Evolutionary conservation across 1,140 invertebrate species (phyloP), one percentile per base, ranked within the genome.

Genomic region (Drosophila lowei): DNA sequence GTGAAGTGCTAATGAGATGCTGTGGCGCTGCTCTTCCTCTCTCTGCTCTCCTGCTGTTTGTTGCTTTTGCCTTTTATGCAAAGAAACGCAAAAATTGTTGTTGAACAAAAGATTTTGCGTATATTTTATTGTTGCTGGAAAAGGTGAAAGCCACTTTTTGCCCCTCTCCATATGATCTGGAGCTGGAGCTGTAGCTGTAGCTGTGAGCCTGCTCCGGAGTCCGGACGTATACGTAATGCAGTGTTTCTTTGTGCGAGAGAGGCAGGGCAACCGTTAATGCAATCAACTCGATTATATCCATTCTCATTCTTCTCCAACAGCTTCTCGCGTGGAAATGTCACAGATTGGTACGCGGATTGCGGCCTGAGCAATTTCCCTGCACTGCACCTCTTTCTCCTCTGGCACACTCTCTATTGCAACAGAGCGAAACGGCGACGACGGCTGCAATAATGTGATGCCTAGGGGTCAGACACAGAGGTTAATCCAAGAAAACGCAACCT

Each of bases 31-130:
- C 64, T 73, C 73, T 70, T 63, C 67, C 68, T 80, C 62, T 63
- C 34, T 13, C 34, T 38, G 72, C 42, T 30, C 30, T 15, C 38
- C 46, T 71, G 74, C 71, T 42, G 77, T 77, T 85, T 85, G 77
- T 85, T 81, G 81, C 83, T 85, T 72, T 85, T 86, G 77, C 81
- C 81, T 81, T 88, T 85, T 85, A 88, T 88, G 83, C 81, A 77
- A 80, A 85, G 62, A 62, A 49, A 79, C 76, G 80, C 73, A 79
- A 77, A 80, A 60, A 54, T 58, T 66, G 18, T 38, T 74, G 66
- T 23, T 46, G 66, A 74, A 74, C 71, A 74, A 74, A 74, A 74
- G 71, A 74, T 75, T 53, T 72, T 44, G 61, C 61, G 73, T 71
- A 73, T 68, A 73, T 62, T 75, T 77, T 71, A 77, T 77, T 77